Evolutionary conservation across 2,888 invertebrate genomes (phyloP).

Genomic region (Crematogaster levior): DNA sequence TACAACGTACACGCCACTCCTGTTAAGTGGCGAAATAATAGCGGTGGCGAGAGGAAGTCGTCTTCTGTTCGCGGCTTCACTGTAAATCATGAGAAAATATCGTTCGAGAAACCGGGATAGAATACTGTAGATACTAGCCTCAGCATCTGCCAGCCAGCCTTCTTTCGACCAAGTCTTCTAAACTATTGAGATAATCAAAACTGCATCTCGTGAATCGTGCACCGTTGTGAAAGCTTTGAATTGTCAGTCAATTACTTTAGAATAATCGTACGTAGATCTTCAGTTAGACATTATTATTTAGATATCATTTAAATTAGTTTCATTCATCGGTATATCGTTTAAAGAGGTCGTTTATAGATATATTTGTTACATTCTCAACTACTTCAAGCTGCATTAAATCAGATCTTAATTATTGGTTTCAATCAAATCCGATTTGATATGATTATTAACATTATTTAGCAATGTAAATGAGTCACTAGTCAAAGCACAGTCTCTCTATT

Average conservation of each 20-base stretch:
- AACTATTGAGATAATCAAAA: neutral
- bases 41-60: neutral
- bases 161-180: neutral
- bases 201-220: neutral
- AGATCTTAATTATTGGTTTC: neutral
- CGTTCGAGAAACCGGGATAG: neutral
- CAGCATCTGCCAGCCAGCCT: neutral
- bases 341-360: neutral
- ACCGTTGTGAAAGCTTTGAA: neutral
- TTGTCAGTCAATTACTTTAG: neutral
- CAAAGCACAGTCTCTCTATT: neutral
- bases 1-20: constrained; percentile 36
- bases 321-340: neutral
- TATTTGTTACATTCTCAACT: neutral
- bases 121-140: neutral
- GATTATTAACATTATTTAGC: neutral
- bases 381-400: neutral
- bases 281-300: neutral
- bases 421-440: neutral
- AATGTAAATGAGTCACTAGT: neutral
- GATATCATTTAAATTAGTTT: neutral
- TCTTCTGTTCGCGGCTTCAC: constrained; percentile 2
- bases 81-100: constrained; percentile 17
- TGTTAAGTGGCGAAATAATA: constrained; percentile 53
- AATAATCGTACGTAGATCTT: constrained; percentile 8